Evolutionary conservation across 2,888 invertebrate genomes (phyloP).

Genomic region (Tinea pellionella): DNA sequence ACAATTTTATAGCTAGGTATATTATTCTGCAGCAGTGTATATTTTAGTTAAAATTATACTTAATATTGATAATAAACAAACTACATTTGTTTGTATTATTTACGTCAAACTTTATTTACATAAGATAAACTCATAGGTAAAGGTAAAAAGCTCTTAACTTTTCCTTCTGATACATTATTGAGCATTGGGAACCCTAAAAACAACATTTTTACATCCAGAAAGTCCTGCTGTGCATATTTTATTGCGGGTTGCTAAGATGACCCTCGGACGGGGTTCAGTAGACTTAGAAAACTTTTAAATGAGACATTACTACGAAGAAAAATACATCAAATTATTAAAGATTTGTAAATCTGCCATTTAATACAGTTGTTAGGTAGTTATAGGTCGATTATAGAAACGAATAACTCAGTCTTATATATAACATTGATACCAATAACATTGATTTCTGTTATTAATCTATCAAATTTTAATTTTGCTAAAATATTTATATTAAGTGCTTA

Average conservation of each 20-base stretch:
- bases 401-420: too few species aligned
- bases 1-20: too few species aligned
- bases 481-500: too few species aligned
- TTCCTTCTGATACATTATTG: conserved; percentile 61
- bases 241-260: conserved; percentile 59
- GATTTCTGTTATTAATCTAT: too few species aligned
- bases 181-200: conserved; percentile 47
- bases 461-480: too few species aligned
- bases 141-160: conserved; percentile 44
- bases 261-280: conserved; percentile 41
- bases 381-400: too few species aligned
- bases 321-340: neutral
- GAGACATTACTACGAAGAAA: neutral
- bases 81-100: neutral
- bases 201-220: conserved; percentile 63
- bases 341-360: neutral
- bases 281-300: conserved; percentile 28
- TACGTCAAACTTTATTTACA: neutral
- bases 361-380: too few species aligned
- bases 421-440: too few species aligned
- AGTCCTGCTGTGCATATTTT: conserved; percentile 60
- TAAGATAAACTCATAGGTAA: neutral
- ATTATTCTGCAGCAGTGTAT: too few species aligned
- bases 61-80: too few species aligned
- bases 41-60: too few species aligned